Percentiles rank a stretch among this genome's conserved stretches.
Evolutionary conservation across 2,888 invertebrate species (phyloP).

Genomic region (Octonoba sinensis): DNA sequence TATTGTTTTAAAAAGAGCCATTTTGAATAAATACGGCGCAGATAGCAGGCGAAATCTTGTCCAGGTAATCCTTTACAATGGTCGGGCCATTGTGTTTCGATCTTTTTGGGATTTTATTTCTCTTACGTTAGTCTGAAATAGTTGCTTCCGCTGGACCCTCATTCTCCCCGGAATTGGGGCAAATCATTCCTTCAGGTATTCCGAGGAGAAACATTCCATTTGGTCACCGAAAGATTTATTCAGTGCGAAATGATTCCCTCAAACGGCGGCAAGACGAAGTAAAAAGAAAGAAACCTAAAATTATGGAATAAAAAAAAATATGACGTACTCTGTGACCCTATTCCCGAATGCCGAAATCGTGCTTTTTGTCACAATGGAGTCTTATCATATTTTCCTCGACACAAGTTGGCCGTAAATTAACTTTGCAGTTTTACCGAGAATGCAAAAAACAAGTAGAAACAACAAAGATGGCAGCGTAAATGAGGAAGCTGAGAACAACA

Average conservation of each 20-base stretch:
- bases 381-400: neutral
- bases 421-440: no score
- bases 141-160: slow-evolving; percentile 6
- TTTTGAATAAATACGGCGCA: slow-evolving; percentile 54
- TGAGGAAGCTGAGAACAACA: no score
- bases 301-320: slow-evolving; percentile 14
- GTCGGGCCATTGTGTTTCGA: slow-evolving; percentile 44
- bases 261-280: slow-evolving; percentile 20
- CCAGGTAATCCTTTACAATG: slow-evolving; percentile 45
- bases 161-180: slow-evolving; percentile 60
- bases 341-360: slow-evolving; percentile 55
- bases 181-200: slow-evolving; percentile 22
- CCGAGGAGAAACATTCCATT: no score
- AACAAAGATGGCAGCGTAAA: no score
- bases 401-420: no score
- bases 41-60: slow-evolving; percentile 36
- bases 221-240: slow-evolving; percentile 8
- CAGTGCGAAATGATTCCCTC: slow-evolving; percentile 19
- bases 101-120: no score
- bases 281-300: slow-evolving; percentile 10
- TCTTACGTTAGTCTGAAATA: no score
- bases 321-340: slow-evolving; percentile 58
- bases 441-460: no score
- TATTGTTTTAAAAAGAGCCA: slow-evolving; percentile 53
- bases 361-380: slow-evolving; percentile 55